Base-by-base conservation (phyloP, 2,113 vertebrate species). In the Channa argus region DNA sequence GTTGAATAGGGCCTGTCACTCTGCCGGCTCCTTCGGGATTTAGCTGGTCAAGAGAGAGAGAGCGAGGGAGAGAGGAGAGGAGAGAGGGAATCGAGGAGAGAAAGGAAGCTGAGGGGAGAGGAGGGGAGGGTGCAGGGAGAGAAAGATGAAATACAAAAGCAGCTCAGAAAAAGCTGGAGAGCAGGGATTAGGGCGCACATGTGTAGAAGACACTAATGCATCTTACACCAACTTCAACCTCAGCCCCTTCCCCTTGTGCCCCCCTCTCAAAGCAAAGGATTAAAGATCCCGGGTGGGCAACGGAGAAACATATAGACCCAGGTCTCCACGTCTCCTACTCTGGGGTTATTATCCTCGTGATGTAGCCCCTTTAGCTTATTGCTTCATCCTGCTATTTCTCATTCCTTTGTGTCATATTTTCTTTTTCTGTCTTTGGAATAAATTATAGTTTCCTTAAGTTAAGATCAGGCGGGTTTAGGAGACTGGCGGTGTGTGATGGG, bases 1-100 rank as follows among this genome's bases (percentile, higher is more conserved):
- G 90, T 95, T 97, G 96, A 97, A 98, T 97, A 95, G 96, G 91
- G 78, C 94, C 96, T 98, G 97, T 98, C 96, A 98, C 95, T 97
- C 96, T 86, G 93, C 43, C 34, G 56, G 71, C 93, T 95, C 95
- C 93, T 93, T 59, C 93, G 96, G 96, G 97, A 97, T 95, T 96
- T 96, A 97, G 92, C 95, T 94, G 95, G 95, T 96, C 83, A 87
- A 72, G 84, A 65, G 51, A 76, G 74, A 3, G 13, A 10, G 67
- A 66, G 4, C 5, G 64, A 51, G 64, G 41, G 69, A 71, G 66
- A 34, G 34, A 33, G 59, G 70, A 58, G 94, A 94, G 93, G 94
- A 74, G 8, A 39, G 2, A 71, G 55, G 78, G 62, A 24, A 24
- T 24, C 2, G 37, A 43, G n/a, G 94, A 79, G 74, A 24, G 24